Evolutionary conservation across 1,140 invertebrate genomes (phyloP).

Genomic region (Drosophila sucinea): DNA sequence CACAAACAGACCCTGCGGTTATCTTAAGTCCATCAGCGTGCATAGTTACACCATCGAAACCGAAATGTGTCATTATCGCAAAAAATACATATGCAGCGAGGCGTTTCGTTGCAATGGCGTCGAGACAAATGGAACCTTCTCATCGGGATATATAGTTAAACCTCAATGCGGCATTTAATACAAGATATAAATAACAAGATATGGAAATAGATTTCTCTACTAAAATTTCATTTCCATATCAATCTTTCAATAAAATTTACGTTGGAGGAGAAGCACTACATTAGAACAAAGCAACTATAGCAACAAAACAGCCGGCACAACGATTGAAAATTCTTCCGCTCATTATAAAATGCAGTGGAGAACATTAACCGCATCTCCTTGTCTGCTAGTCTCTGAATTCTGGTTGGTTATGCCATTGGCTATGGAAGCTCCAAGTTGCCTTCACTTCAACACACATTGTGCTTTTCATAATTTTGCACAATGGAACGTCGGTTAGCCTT

Average conservation of each 20-base stretch:
- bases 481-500: constrained; percentile 55
- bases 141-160: neutral
- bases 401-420: constrained; percentile 2
- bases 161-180: neutral
- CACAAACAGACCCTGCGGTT: neutral
- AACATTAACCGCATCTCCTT: constrained; percentile 66
- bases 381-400: constrained; percentile 11
- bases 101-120: neutral
- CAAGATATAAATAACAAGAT: too few species aligned
- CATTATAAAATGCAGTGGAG: constrained; percentile 64
- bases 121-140: neutral
- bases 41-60: neutral
- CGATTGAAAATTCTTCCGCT: constrained; percentile 64
- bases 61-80: neutral
- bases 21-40: neutral
- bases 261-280: neutral
- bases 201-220: too few species aligned
- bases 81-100: neutral
- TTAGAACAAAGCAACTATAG: too few species aligned
- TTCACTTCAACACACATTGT: constrained; percentile 48
- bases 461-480: constrained; percentile 72
- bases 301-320: constrained; percentile 4
- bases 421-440: constrained; percentile 13
- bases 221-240: neutral
- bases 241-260: neutral